A percentile compares a stretch with the other conserved stretches of the same genome.
Evolutionary conservation across 53 echinoderm and acorn worm genomes (phyloP).

Genomic region (Echinarachnius parma): DNA sequence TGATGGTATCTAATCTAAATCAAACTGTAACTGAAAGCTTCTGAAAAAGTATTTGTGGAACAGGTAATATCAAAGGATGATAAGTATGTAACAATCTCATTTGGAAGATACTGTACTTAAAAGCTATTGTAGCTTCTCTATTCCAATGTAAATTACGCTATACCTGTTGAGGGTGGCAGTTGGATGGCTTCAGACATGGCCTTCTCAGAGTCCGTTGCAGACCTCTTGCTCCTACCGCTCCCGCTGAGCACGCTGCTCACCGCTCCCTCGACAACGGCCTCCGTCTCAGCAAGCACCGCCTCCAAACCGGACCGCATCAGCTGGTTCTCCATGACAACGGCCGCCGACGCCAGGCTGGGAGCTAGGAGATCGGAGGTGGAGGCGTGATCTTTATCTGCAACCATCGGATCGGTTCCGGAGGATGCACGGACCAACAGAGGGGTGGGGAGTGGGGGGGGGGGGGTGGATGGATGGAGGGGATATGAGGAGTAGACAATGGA

Average conservation of each 20-base stretch:
- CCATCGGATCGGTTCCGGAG: slow-evolving; percentile 8
- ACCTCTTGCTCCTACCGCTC: slow-evolving; percentile 20
- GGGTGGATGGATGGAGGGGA: background rate
- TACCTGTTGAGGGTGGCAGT: slow-evolving; percentile 28
- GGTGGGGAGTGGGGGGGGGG: background rate
- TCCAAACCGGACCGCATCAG: slow-evolving; percentile 48
- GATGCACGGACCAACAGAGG: slow-evolving; percentile 24
- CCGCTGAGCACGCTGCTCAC: slow-evolving; percentile 30
- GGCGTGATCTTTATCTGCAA: slow-evolving; percentile 78
- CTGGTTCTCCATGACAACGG: slow-evolving; percentile 37
- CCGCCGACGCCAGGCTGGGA: slow-evolving; percentile 38
- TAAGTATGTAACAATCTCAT: no score
- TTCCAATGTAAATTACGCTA: no score
- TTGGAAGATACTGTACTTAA: no score
- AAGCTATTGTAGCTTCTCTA: no score
- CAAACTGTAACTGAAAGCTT: no score
- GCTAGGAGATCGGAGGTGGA: slow-evolving; percentile 86
- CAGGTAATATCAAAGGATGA: no score
- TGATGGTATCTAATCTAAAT: no score
- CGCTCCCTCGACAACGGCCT: slow-evolving; percentile 34
- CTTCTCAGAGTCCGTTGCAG: slow-evolving; percentile 42
- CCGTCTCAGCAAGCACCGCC: slow-evolving; percentile 32
- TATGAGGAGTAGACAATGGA: no score
- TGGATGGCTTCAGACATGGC: slow-evolving; percentile 13
- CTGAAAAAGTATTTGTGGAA: no score